phyloP scores from a whole-genome alignment of 2,797 vertebrate genomes.

The Phalanger gymnotis region DNA sequence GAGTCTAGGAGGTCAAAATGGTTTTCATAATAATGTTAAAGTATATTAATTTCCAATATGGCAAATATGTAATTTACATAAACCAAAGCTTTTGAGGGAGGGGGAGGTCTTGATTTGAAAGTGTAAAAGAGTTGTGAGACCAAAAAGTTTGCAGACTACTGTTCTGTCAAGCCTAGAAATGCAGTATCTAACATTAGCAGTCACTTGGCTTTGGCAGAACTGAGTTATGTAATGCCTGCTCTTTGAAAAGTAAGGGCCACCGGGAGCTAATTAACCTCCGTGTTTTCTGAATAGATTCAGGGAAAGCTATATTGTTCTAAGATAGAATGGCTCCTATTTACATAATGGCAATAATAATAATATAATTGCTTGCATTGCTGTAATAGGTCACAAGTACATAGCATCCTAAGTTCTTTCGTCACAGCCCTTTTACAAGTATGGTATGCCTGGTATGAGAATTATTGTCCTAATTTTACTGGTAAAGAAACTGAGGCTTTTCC shows the following conservation, averaged over 20 bases:
- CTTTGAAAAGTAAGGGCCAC: conserved; percentile 9
- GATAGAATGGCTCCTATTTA: neutral
- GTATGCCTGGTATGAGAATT: neutral
- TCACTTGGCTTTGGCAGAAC: neutral
- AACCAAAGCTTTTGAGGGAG: neutral
- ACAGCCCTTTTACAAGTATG: neutral
- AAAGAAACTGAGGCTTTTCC: neutral
- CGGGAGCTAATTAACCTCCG: neutral
- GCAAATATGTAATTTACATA: neutral
- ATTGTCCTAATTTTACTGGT: neutral
- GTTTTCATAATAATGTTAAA: neutral
- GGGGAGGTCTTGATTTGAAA: neutral
- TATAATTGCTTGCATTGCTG: neutral
- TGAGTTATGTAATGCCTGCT: neutral
- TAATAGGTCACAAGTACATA: neutral
- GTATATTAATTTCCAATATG: neutral
- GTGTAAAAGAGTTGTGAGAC: neutral
- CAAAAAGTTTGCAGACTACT: neutral
- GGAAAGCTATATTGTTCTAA: neutral
- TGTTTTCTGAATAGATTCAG: neutral
- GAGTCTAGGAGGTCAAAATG: neutral
- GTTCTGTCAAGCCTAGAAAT: neutral
- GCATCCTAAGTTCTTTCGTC: neutral
- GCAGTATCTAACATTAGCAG: neutral
- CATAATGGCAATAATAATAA: neutral